Evolutionary conservation across 1,140 invertebrate genomes (phyloP).

Genomic region (Leucophenga varia): DNA sequence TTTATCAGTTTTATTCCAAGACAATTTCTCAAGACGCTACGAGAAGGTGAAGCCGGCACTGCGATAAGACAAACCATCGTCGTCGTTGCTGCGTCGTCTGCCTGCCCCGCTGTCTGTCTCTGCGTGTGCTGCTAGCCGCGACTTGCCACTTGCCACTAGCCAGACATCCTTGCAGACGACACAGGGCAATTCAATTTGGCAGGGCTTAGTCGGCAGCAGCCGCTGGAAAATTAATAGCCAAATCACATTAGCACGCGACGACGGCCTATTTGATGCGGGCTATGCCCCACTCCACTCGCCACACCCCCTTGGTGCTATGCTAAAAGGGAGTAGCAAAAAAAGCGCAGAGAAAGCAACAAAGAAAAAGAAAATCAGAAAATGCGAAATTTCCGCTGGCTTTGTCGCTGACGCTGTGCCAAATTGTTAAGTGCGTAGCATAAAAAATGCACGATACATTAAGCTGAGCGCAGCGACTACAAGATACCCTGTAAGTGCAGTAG

Average conservation of each 20-base stretch:
- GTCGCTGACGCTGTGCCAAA: conserved; percentile 24
- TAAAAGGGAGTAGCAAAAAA: conserved; percentile 19
- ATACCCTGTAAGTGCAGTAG: conserved; percentile 1
- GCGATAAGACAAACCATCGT: conserved; percentile 21
- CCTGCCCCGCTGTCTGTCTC: too few relatives aligned
- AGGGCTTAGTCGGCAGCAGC: conserved; percentile 17
- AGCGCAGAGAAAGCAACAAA: conserved; percentile 5
- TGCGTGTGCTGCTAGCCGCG: too few relatives aligned
- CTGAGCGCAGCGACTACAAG: neutral
- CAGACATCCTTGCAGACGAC: conserved; percentile 8
- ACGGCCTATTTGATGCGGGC: conserved; percentile 24
- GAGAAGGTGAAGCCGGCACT: conserved; percentile 6
- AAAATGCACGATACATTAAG: conserved; percentile 6
- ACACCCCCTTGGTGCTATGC: neutral
- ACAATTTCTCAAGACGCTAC: conserved; percentile 15
- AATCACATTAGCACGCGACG: conserved; percentile 36
- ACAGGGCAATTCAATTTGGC: conserved; percentile 27
- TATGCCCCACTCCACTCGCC: conserved; percentile 2
- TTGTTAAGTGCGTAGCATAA: conserved; percentile 25
- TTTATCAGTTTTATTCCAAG: conserved; percentile 25
- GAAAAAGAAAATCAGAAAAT: conserved; percentile 18
- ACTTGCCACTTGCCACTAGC: conserved; percentile 15
- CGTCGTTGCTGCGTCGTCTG: too few relatives aligned
- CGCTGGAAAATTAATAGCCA: conserved; percentile 30
- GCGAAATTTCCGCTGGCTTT: conserved; percentile 24